Conservation (phyloP, 2,797 vertebrate genomes). For the Anomalospiza imberbis region DNA sequence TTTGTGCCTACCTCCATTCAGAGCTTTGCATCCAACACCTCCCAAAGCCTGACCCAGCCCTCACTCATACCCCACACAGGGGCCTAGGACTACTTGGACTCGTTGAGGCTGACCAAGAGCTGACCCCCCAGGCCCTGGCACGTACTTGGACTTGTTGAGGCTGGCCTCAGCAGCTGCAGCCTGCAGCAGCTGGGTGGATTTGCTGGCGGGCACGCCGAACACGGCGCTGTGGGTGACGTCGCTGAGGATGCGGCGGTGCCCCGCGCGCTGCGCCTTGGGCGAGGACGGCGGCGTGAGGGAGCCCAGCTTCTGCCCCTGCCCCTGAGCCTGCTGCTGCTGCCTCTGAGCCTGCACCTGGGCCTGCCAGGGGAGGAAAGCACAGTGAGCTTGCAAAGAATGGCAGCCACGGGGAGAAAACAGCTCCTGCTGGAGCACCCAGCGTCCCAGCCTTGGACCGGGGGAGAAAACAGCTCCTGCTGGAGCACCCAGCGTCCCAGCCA, state of each 20-base stretch:
- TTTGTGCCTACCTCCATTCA: neutral
- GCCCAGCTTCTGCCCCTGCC: slow-evolving; percentile 83
- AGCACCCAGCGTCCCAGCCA: accelerated
- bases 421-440: neutral
- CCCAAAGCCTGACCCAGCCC: neutral
- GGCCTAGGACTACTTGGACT: neutral
- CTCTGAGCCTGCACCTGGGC: slow-evolving; percentile 64
- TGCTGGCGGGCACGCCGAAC: slow-evolving; percentile 96
- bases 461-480: too few species aligned
- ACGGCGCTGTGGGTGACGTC: slow-evolving; percentile 96
- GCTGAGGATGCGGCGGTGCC: slow-evolving; percentile 94
- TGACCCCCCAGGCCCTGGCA: too few species aligned
- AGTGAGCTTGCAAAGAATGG: accelerated
- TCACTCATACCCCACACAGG: accelerated
- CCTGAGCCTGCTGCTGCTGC: slow-evolving; percentile 58
- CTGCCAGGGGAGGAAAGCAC: neutral
- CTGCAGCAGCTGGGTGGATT: slow-evolving; percentile 95
- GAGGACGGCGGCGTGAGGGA: slow-evolving; percentile 95
- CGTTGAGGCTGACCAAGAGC: neutral
- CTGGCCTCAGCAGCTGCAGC: slow-evolving; percentile 95
- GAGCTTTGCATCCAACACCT: neutral
- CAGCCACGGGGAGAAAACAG: accelerated
- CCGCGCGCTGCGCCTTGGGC: slow-evolving; percentile 89
- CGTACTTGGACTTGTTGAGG: slow-evolving; percentile 87
- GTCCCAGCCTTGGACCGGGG: accelerated